A percentile compares a stretch with the other conserved stretches of the same genome.
Conservation (phyloP, 2,888 invertebrate genomes). For the Idaea aversata region DNA sequence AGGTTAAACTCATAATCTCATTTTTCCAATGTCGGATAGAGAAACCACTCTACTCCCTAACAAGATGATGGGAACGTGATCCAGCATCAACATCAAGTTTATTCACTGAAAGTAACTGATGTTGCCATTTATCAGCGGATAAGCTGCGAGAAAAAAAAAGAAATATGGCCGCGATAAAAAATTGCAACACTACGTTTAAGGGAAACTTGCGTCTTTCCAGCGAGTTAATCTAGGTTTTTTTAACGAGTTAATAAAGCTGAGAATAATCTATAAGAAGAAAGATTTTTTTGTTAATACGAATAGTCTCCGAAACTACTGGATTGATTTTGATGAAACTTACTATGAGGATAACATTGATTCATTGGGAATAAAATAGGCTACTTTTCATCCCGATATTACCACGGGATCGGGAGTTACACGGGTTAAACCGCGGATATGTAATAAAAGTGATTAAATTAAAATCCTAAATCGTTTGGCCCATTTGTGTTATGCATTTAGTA, state of each 20-base stretch:
- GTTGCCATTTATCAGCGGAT: background rate
- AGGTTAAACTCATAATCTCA: too few species aligned
- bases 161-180: background rate
- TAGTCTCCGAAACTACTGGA: too few species aligned
- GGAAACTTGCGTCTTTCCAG: background rate
- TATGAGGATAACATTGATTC: too few species aligned
- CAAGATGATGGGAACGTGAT: background rate
- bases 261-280: background rate
- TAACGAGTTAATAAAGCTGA: background rate
- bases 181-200: background rate
- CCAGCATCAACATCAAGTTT: background rate
- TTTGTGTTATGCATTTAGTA: too few species aligned
- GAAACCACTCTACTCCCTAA: background rate
- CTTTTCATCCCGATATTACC: background rate
- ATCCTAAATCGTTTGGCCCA: too few species aligned
- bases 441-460: too few species aligned
- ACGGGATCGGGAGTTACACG: too few species aligned
- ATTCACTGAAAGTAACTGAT: background rate
- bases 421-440: background rate
- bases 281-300: background rate
- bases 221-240: background rate
- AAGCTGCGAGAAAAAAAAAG: background rate
- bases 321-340: too few species aligned
- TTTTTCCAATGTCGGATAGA: background rate
- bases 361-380: background rate